Evolutionary conservation across 1,140 invertebrate species (phyloP).

Genomic region (Copidosoma floridanum): DNA sequence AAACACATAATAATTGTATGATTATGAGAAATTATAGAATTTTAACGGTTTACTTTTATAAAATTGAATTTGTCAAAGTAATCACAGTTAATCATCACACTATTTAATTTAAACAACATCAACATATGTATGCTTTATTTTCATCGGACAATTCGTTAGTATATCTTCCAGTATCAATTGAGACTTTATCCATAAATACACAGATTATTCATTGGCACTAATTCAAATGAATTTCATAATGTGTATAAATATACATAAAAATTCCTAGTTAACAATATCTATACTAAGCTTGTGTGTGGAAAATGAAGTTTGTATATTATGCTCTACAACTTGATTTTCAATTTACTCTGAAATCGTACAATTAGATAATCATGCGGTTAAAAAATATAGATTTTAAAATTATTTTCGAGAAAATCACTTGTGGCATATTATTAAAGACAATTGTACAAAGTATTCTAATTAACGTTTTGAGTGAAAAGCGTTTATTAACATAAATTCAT

Average conservation of each 20-base stretch:
- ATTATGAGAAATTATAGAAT: background rate
- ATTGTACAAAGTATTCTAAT: slow-evolving; percentile 36
- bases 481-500: slow-evolving; percentile 7
- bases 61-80: background rate
- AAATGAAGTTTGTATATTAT: slow-evolving; percentile 35
- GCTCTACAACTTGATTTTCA: slow-evolving; percentile 24
- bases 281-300: slow-evolving; percentile 30
- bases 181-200: slow-evolving; percentile 6
- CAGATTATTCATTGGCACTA: slow-evolving; percentile 26
- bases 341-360: slow-evolving; percentile 37
- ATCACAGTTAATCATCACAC: too few relatives aligned
- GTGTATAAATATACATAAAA: slow-evolving; percentile 41
- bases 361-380: slow-evolving; percentile 33
- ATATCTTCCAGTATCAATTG: slow-evolving; percentile 19
- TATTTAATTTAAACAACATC: slow-evolving; percentile 1
- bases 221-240: slow-evolving; percentile 31
- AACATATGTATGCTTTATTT: too few relatives aligned
- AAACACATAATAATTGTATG: slow-evolving; percentile 12
- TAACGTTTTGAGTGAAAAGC: slow-evolving; percentile 30
- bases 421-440: slow-evolving; percentile 29
- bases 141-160: background rate
- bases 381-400: slow-evolving; percentile 29
- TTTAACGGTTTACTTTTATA: background rate
- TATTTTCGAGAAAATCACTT: slow-evolving; percentile 20
- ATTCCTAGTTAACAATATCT: slow-evolving; percentile 28